These are phyloP conservation scores for Cotesia typhae DNA, from an alignment of 1,140 invertebrate species.

Conservation along the genomic window DNA sequence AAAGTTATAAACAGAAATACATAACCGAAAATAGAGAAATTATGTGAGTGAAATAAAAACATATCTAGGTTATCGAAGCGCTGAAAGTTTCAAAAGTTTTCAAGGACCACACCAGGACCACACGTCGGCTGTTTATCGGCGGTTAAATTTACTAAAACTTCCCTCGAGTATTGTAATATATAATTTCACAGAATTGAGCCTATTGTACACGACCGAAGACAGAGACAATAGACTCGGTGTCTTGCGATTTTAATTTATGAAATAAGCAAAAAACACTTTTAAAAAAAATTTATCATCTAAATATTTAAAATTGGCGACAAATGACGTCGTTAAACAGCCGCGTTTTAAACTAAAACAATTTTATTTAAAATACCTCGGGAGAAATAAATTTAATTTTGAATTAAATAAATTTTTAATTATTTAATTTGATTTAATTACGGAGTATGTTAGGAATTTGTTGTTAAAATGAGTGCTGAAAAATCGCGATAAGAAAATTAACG, in stretches of 20 bases:
- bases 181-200: conserved; percentile 12
- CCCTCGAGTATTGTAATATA: not conserved
- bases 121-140: conserved; percentile 20
- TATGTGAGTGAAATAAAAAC: not conserved
- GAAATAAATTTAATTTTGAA: too few species aligned
- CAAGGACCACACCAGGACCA: not conserved
- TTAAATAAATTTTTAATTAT: too few species aligned
- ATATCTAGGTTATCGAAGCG: conserved; percentile 17
- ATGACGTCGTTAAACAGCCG: too few species aligned
- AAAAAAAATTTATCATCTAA: conserved; percentile 1
- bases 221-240: not conserved
- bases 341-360: too few species aligned
- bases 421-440: not conserved
- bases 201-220: conserved; percentile 18
- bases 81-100: conserved; percentile 15
- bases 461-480: not conserved
- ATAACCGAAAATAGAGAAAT: not conserved
- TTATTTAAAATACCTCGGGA: too few species aligned
- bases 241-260: not conserved
- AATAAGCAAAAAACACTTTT: not conserved
- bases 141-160: conserved; percentile 22
- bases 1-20: not conserved
- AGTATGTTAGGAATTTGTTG: not conserved
- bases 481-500: conserved; percentile 25
- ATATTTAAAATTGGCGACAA: not conserved